phyloP scores from a whole-genome alignment of 2,888 invertebrate species.

The Plagodis pulveraria region DNA sequence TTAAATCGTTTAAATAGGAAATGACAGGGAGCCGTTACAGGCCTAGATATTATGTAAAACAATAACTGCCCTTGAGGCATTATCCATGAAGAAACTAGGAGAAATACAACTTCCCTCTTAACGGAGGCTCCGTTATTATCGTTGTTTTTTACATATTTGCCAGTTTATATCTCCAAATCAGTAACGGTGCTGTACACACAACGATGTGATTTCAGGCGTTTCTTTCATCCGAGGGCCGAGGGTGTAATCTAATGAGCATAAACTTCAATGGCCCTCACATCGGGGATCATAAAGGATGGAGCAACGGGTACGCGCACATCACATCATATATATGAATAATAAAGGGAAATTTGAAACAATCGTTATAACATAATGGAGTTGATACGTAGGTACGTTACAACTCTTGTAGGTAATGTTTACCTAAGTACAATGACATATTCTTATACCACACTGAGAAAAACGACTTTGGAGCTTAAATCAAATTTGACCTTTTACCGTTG shows the following conservation, averaged over 20 bases:
- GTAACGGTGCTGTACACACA: constrained; percentile 34
- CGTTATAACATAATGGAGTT: too few species aligned
- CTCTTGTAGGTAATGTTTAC: too few species aligned
- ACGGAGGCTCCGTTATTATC: background rate
- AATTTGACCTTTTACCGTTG: too few species aligned
- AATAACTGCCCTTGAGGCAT: background rate
- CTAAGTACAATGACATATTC: too few species aligned
- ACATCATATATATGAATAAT: constrained; percentile 18
- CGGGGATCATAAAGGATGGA: constrained; percentile 25
- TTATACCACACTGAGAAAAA: too few species aligned
- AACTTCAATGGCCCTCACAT: constrained; percentile 30
- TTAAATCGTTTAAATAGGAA: too few species aligned
- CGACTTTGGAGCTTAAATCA: too few species aligned
- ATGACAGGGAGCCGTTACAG: too few species aligned
- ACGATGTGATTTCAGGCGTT: constrained; percentile 17
- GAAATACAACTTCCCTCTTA: too few species aligned
- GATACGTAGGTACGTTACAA: too few species aligned
- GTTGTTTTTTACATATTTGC: constrained; percentile 18
- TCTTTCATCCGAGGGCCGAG: constrained; percentile 25
- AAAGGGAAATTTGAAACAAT: too few species aligned
- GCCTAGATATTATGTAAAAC: background rate
- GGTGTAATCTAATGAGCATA: constrained; percentile 30
- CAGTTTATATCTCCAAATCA: constrained; percentile 24
- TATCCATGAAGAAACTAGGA: background rate
- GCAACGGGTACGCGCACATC: constrained; percentile 19